Conservation (phyloP, 2,797 vertebrate genomes). For the Xyrichtys novacula region DNA sequence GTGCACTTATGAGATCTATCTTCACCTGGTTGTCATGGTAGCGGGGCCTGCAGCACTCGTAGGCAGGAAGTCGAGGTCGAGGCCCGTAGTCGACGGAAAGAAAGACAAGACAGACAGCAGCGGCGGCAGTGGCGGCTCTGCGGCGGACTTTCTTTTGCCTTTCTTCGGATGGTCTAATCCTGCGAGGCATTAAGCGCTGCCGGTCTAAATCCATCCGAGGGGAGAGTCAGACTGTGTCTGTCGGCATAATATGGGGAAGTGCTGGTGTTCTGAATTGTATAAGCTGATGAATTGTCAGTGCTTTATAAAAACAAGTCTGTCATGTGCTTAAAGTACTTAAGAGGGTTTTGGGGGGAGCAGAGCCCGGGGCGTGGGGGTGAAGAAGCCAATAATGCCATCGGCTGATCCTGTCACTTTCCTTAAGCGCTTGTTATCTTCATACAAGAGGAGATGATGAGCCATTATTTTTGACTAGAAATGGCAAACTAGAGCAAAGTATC, state of each 20-base stretch:
- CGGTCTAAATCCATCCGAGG: conserved; percentile 69
- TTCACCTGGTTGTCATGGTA: conserved; percentile 70
- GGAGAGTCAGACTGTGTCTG: conserved; percentile 74
- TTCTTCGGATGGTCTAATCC: conserved; percentile 62
- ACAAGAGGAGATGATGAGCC: conserved; percentile 73
- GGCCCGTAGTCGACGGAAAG: conserved; percentile 50
- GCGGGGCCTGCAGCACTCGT: conserved; percentile 55
- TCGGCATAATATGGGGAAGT: conserved; percentile 78
- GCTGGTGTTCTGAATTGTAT: conserved; percentile 84
- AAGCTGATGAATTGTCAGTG: conserved; percentile 81
- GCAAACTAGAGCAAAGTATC: conserved; percentile 82
- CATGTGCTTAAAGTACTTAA: conserved; percentile 76
- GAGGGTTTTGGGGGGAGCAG: conserved; percentile 58
- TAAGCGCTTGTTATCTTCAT: conserved; percentile 81
- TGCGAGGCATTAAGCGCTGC: conserved; percentile 69
- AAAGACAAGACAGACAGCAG: too few species aligned
- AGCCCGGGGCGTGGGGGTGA: conserved; percentile 40
- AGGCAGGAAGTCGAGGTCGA: conserved; percentile 55
- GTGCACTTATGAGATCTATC: conserved; percentile 68
- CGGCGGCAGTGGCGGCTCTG: conserved; percentile 31
- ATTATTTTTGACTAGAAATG: conserved; percentile 86
- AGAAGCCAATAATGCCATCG: conserved; percentile 55
- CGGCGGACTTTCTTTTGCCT: conserved; percentile 51
- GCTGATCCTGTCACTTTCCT: conserved; percentile 70
- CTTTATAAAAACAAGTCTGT: conserved; percentile 75